Conservation (phyloP, 2,113 vertebrate genomes). For the Irena cyanogastra region DNA sequence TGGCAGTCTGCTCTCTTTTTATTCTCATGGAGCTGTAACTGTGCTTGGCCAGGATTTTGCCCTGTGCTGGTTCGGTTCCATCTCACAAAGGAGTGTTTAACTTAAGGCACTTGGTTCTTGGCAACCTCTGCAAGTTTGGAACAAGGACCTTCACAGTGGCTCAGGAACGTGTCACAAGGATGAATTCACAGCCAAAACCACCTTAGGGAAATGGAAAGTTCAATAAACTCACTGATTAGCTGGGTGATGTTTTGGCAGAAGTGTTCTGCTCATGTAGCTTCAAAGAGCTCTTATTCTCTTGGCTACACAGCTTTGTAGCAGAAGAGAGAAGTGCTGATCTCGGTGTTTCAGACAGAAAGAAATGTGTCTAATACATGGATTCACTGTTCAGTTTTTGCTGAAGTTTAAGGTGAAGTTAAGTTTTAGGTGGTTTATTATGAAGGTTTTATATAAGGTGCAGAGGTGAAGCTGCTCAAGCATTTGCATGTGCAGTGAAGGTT, state of each 20-base stretch:
- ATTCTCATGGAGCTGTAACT: background rate
- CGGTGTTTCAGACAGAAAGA: background rate
- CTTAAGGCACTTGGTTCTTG: background rate
- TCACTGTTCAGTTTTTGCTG: background rate
- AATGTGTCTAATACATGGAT: background rate
- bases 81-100: background rate
- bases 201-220: background rate
- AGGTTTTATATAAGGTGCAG: background rate
- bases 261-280: background rate
- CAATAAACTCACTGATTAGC: background rate
- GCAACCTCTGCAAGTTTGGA: background rate
- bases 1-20: background rate
- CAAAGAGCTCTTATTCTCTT: background rate
- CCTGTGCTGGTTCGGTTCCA: background rate
- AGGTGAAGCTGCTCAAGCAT: background rate
- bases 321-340: background rate
- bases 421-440: background rate
- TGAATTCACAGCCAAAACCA: conserved; percentile 35
- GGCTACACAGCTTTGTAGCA: background rate
- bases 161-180: background rate
- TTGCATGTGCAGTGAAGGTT: background rate
- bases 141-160: background rate
- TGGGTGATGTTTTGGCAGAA: background rate
- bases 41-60: background rate
- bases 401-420: background rate